Base-by-base conservation (phyloP, 1,140 invertebrate species). In the Akabosia matsudoensis region DNA sequence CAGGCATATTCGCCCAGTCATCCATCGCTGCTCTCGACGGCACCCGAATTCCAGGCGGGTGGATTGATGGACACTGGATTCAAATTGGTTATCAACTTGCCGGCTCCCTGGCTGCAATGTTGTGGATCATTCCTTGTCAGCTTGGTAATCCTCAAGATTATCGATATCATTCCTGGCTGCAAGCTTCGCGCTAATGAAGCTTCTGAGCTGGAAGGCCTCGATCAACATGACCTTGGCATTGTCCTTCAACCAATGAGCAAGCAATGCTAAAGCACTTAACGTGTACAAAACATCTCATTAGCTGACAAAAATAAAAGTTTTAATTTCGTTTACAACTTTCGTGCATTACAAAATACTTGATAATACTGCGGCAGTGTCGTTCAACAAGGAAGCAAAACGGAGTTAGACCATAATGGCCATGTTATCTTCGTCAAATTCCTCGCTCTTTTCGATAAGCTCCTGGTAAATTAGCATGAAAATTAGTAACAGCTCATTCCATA, bases 11-110 rank as follows among this genome's bases (percentile, higher is more conserved):
- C 24, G 70, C 70, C 7, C 33, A 72, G 22, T 22, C 33, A 51
- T 22, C 24, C 24, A 45, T 72, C 2, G 70, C 33, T 3, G 33
- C 70, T 24, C 28, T 51, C 33, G 70, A 72, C 28, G 70, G 70
- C 7, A 51, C 33, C 4, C 33, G 18, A 10, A 34, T 72, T 18
- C 24, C 34, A 30, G 70, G 70, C 16, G 37, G 37, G 24, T 72
- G 70, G 70, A 2, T 45, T 34, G 33, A 34, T 72, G 70, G 70
- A 22, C 34, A 72, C 24, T 34, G 70, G 34, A 72, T 72, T 10
- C 61, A 67, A 67, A 30, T 67, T 3, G 3, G 26, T 28, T 67
- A 67, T 67, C 61, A 67, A 67, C 61, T 67, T 13, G 61, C 61
- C 7, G 61, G 61, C n/a, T 67, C 61, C 13, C 22, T 67, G 10